Evolutionary conservation across 2,888 invertebrate genomes (phyloP), one percentile per base, ranked within the genome.

Genomic region (Campaea margaritaria): DNA sequence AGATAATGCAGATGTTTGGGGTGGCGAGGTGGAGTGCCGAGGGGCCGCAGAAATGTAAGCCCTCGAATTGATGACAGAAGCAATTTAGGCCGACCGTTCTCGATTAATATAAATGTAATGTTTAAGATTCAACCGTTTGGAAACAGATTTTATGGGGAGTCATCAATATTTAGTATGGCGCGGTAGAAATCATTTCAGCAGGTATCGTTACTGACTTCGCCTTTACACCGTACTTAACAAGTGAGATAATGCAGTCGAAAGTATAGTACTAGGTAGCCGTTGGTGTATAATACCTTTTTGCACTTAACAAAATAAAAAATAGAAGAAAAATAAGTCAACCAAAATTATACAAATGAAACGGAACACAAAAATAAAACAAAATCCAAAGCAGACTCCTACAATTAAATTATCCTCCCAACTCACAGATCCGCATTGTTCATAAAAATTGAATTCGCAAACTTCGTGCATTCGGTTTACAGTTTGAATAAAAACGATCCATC

Each of bases 1-100:
- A 90, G 90, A 88, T 89, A 90, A 89, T 91, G 87, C 91, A 91
- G 90, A 89, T 89, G 85, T 86, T 78, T 70, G 74, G 74, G 75
- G 70, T 80, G 80, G 79, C 74, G 74, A 78, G 74, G 60, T 58
- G 59, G 72, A 74, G 76, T 67, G 72, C 74, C 45, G 54, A 21
- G 38, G 51, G 51, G 76, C 76, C 69, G 65, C 67, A 63, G 64
- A 60, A 68, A 52, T 55, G 65, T 62, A 61, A 72, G 75, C 76
- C 75, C 75, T 70, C 73, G 72, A 77, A 78, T 82, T 85, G 89
- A 87, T 89, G 90, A 89, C 88, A 82, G 78, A 79, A 81, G 86
- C 87, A 82, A 89, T 90, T 87, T 82, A 75, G 77, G 74, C 74
- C 73, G 82, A 83, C 83, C 81, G 79, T 79, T 64, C 83, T 81